Conservation (phyloP, 2,888 invertebrate genomes). For the Pterobdella sp. region DNA sequence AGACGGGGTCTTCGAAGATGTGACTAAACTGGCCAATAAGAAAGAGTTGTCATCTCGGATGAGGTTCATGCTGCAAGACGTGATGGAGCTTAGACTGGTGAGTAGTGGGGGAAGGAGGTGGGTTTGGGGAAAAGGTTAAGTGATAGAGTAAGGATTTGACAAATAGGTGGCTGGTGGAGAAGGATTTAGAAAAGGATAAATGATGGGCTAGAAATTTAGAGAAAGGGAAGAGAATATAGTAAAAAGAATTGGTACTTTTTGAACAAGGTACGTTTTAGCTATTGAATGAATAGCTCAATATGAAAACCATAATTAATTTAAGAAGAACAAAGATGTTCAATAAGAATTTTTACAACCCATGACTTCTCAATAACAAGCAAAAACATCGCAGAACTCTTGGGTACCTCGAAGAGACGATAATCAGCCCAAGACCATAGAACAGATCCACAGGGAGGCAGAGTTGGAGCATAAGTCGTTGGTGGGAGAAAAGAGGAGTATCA, state of each 20-base stretch:
- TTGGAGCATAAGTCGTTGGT: slow-evolving; percentile 57
- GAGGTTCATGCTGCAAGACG: slow-evolving; percentile 74
- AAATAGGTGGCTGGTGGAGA: too few relatives aligned
- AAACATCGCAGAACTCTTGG: slow-evolving; percentile 78
- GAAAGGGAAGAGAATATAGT: too few relatives aligned
- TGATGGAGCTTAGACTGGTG: slow-evolving; percentile 69
- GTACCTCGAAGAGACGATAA: slow-evolving; percentile 74
- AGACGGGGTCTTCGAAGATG: slow-evolving; percentile 49
- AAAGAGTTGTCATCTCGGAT: slow-evolving; percentile 57
- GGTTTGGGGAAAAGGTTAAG: background rate
- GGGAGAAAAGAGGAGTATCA: slow-evolving; percentile 17
- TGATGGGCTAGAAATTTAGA: too few relatives aligned
- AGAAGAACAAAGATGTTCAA: too few relatives aligned
- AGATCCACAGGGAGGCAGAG: slow-evolving; percentile 81
- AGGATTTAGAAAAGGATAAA: too few relatives aligned
- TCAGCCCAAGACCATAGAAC: slow-evolving; percentile 86
- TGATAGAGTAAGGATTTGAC: background rate
- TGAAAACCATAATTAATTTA: too few relatives aligned
- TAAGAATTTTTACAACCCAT: too few relatives aligned
- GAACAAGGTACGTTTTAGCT: too few relatives aligned
- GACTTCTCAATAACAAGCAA: too few relatives aligned
- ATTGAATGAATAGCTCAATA: too few relatives aligned
- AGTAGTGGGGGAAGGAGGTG: slow-evolving; percentile 26
- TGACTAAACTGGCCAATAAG: slow-evolving; percentile 60
- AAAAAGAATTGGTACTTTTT: too few relatives aligned